Base-by-base conservation (phyloP, 2,888 invertebrate species). In the Oxytorus armatus region DNA sequence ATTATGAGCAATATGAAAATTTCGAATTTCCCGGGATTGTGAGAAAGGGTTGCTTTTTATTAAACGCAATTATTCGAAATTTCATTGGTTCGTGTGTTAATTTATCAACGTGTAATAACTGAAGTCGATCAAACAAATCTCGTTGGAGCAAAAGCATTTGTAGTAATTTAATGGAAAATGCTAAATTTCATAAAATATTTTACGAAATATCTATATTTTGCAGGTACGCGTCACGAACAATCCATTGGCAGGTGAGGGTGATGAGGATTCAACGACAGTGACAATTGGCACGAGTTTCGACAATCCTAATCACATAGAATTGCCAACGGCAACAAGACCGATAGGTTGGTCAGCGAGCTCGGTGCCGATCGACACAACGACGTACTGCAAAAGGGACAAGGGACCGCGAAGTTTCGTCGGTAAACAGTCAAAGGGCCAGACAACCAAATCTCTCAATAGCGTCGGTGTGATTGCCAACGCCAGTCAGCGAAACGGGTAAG, bases 151-250 rank as follows among this genome's bases (percentile, higher is more conserved):
- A n/a, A n/a, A n/a, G n/a, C n/a, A n/a, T n/a, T n/a, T n/a, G n/a
- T n/a, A n/a, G n/a, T n/a, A n/a, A n/a, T n/a, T n/a, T n/a, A n/a
- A n/a, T n/a, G n/a, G n/a, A n/a, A n/a, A n/a, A n/a, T n/a, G n/a
- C n/a, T n/a, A n/a, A n/a, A n/a, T n/a, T n/a, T n/a, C n/a, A n/a
- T n/a, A n/a, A n/a, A n/a, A 3, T 57, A 36, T 18, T 7, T 11
- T 11, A 42, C 1, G 14, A 33, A 16, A 33, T 66, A 47, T 14
- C 1, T 18, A 23, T 68, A 36, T 29, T n/a, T 69, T 80, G 63
- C 93, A 95, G 92, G 96, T 97, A 92, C 93, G 96, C 77, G 96
- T 97, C 84, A 97, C 96, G 23, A 93, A 95, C 77, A 96, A 97
- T 92, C 97, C 97, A 0, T 93, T 96, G 63, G 90, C 92, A 21